Conservation (phyloP, 2,888 invertebrate species). For the Unio delphinus region DNA sequence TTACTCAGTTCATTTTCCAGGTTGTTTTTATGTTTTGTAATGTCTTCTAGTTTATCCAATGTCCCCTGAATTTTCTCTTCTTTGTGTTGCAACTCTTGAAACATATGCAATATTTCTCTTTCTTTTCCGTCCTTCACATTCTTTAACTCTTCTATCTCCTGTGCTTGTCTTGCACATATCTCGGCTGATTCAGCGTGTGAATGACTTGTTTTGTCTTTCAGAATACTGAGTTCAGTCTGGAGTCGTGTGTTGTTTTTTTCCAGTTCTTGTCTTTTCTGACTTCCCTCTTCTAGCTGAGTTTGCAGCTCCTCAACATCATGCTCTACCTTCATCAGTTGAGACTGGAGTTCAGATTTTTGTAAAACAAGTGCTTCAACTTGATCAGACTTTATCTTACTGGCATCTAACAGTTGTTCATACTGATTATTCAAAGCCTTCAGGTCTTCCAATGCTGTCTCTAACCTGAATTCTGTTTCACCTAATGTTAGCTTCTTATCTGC, state of each 20-base stretch:
- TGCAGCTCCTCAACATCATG: not conserved
- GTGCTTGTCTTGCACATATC: not conserved
- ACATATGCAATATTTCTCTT: constrained; percentile 14
- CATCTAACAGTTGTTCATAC: too few relatives aligned
- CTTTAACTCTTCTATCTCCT: constrained; percentile 19
- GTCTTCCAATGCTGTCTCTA: too few relatives aligned
- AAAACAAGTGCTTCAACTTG: too few relatives aligned
- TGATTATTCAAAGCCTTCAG: too few relatives aligned
- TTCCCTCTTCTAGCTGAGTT: too few relatives aligned
- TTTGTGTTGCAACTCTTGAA: constrained; percentile 16
- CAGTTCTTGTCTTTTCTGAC: constrained; percentile 3
- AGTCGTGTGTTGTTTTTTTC: not conserved
- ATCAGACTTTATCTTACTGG: too few relatives aligned
- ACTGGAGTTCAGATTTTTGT: too few relatives aligned
- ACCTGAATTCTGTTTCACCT: too few relatives aligned
- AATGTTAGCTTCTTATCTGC: constrained; percentile 4
- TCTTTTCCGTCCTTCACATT: constrained; percentile 19
- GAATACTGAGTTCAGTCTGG: constrained; percentile 5
- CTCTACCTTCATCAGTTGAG: not conserved
- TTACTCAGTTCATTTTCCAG: constrained; percentile 3
- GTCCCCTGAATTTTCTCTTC: constrained; percentile 18
- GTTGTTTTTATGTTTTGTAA: constrained; percentile 3
- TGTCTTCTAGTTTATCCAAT: constrained; percentile 8
- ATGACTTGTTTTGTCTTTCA: constrained; percentile 3
- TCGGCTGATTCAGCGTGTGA: constrained; percentile 6